phyloP scores from a whole-genome alignment of 2,888 invertebrate species.

The Drosophila limbata region DNA sequence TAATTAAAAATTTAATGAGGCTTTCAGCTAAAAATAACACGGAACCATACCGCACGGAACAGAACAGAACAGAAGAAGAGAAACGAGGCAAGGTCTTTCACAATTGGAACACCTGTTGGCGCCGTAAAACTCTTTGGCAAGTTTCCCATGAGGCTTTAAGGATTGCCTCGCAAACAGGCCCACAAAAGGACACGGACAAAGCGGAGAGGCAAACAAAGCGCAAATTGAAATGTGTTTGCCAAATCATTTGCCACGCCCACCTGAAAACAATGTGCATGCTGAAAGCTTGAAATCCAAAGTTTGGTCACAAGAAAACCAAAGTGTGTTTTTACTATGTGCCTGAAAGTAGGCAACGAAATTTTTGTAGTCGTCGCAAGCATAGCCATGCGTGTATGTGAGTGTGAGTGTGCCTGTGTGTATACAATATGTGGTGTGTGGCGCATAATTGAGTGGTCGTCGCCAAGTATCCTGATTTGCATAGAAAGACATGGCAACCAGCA shows the following conservation, averaged over 20 bases:
- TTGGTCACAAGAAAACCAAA: constrained; percentile 13
- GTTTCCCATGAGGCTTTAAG: constrained; percentile 72
- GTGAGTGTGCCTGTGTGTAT: constrained; percentile 7
- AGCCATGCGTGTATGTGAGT: neutral
- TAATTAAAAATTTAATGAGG: constrained; percentile 81
- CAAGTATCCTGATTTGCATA: constrained; percentile 77
- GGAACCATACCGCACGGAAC: constrained; percentile 2
- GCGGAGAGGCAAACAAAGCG: constrained; percentile 60
- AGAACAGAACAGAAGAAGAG: neutral
- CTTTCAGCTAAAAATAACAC: constrained; percentile 66
- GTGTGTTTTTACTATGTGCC: constrained; percentile 55
- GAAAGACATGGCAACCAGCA: constrained; percentile 29
- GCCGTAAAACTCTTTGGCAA: constrained; percentile 65
- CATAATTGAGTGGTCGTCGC: constrained; percentile 78
- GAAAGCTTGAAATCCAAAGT: constrained; percentile 19
- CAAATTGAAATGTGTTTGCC: constrained; percentile 73
- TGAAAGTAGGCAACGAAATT: constrained; percentile 67
- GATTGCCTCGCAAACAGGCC: constrained; percentile 42
- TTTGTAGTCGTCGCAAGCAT: constrained; percentile 12
- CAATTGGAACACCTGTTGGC: constrained; percentile 78
- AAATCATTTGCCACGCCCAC: constrained; percentile 62
- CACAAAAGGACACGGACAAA: constrained; percentile 42
- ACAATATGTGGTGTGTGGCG: constrained; percentile 53
- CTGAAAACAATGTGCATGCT: constrained; percentile 35
- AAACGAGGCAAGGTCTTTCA: constrained; percentile 36